A percentile compares a stretch with the other conserved stretches of the same genome.
These are phyloP conservation scores for Pachycephus smyrnensis DNA, from an alignment of 2,888 invertebrate species.

Conservation along the genomic window DNA sequence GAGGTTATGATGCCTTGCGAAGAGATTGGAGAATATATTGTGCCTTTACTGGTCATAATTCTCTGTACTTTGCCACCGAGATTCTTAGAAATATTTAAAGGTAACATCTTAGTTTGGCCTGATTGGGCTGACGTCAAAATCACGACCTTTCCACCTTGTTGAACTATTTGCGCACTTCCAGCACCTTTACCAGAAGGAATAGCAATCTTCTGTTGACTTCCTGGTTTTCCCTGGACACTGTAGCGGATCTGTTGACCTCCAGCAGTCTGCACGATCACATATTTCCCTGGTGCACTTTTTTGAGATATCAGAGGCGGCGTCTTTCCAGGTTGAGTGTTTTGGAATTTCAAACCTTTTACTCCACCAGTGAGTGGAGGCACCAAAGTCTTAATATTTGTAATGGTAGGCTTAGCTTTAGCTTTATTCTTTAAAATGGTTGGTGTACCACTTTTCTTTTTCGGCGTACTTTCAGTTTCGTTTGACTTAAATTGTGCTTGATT, in stretches of 20 bases:
- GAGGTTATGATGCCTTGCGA: constrained; percentile 42
- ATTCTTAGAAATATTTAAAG: constrained; percentile 61
- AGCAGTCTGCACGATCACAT: constrained; percentile 60
- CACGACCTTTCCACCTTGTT: constrained; percentile 61
- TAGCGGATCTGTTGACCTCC: constrained; percentile 57
- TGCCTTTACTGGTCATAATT: constrained; percentile 72
- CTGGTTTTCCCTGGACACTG: constrained; percentile 53
- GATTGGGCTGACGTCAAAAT: constrained; percentile 59
- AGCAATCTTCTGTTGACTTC: constrained; percentile 51
- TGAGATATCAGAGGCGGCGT: constrained; percentile 45
- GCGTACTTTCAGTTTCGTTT: constrained; percentile 29
- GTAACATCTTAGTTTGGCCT: constrained; percentile 55
- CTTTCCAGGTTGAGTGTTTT: constrained; percentile 45
- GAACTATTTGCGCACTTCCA: constrained; percentile 59
- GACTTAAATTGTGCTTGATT: constrained; percentile 22
- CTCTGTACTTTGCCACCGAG: constrained; percentile 68
- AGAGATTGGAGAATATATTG: constrained; percentile 64
- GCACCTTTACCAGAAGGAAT: constrained; percentile 48
- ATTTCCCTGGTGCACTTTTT: constrained; percentile 55
- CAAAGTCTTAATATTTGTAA: constrained; percentile 60
- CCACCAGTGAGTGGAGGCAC: constrained; percentile 57
- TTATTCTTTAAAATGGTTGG: constrained; percentile 61
- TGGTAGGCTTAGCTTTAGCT: constrained; percentile 58
- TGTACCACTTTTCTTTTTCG: constrained; percentile 58
- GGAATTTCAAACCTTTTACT: constrained; percentile 56